A percentile compares a stretch with the other conserved stretches of the same genome.
These are phyloP conservation scores for Gymnosoma rotundatum DNA, from an alignment of 2,888 invertebrate species.

Conservation along the genomic window DNA sequence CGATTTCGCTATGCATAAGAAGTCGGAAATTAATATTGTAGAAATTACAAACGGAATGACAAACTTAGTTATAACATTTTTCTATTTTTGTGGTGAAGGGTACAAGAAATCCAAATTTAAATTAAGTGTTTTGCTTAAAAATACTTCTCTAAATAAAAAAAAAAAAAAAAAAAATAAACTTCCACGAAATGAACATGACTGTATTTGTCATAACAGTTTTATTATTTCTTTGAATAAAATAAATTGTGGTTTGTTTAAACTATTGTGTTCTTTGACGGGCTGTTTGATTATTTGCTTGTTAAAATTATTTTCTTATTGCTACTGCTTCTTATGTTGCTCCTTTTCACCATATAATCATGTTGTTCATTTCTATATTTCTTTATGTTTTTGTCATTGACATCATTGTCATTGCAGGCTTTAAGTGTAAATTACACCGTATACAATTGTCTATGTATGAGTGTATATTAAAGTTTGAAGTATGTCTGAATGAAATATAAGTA, in stretches of 20 bases:
- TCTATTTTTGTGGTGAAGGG: too few relatives aligned
- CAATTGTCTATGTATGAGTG: not conserved
- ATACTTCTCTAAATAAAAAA: not conserved
- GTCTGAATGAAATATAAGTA: constrained; percentile 38
- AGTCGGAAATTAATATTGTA: too few relatives aligned
- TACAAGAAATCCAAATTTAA: too few relatives aligned
- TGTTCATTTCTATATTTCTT: constrained; percentile 55
- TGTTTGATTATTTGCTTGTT: constrained; percentile 1
- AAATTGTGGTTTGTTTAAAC: not conserved
- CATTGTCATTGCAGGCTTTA: constrained; percentile 47
- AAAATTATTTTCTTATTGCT: constrained; percentile 7
- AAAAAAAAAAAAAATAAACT: too few relatives aligned
- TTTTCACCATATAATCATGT: constrained; percentile 2
- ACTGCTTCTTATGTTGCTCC: not conserved
- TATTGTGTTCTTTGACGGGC: not conserved
- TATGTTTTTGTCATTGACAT: constrained; percentile 60
- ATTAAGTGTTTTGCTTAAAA: not conserved
- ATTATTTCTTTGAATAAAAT: not conserved
- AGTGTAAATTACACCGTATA: constrained; percentile 57
- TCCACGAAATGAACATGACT: not conserved
- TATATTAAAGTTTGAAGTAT: constrained; percentile 35
- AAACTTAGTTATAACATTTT: too few relatives aligned
- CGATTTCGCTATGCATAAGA: too few relatives aligned
- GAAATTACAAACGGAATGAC: too few relatives aligned
- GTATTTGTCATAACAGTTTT: not conserved